Evolutionary conservation across 2,888 invertebrate genomes (phyloP), one percentile per base, ranked within the genome.

Genomic region (Scelioninae gen. 2): DNA sequence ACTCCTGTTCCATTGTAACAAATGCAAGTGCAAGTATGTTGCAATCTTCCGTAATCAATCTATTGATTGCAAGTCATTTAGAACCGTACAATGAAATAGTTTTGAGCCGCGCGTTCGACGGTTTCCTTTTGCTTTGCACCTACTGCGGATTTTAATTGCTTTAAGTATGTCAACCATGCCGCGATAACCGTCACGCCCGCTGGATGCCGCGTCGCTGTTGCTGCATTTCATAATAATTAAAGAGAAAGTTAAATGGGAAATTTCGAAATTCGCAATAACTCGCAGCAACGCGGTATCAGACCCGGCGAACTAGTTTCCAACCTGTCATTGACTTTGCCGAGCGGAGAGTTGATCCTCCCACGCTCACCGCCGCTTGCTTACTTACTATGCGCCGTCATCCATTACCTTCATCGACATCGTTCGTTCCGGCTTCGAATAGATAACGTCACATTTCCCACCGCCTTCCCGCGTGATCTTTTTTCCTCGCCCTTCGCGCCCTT

Each of bases 401-500:
- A 72, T 72, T 72, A 72, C 72, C 60, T 58, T 60, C 72, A 65
- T 72, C 72, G 72, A 72, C 72, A 72, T 65, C 65, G 65, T 65
- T 71, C 72, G 53, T 72, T 72, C 31, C 58, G 65, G 18, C 55
- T 55, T 37, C 33, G 60, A 55, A 48, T 65, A 72, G 72, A 72
- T 72, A 72, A 72, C 72, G 72, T 72, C 72, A 72, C 72, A 72
- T 65, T 65, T 60, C 53, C 55, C 35, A 60, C 60, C 45, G 13
- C 41, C 18, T 65, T 46, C 64, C 31, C 71, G 45, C 43, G 50
- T 58, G 45, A 58, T 57, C 33, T 5, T 43, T 69, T 69, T 69
- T 41, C 11, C 41, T 6, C 13, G n/a, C 33, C 39, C 46, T 46
- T 52, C 37, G 9, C 37, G n/a, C 37, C 18, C 16, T 48, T 64